Base-by-base conservation (phyloP, 35 echinoderm and acorn worm genomes). In the Acanthaster planci region DNA sequence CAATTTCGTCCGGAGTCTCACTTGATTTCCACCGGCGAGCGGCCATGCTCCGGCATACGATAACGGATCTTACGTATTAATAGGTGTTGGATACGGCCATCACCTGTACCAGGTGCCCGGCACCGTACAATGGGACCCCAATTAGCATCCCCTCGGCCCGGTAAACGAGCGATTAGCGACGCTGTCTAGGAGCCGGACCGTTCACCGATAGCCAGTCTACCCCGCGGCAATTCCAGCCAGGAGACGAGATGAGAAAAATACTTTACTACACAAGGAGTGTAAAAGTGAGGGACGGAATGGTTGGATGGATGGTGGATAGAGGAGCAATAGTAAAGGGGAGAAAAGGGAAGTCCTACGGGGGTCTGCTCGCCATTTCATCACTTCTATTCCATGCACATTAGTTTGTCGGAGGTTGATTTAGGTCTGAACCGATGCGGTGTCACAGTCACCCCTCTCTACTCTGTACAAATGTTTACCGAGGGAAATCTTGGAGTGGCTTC, bases 131-230 rank as follows among this genome's bases (percentile, higher is more conserved):
- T 83, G 44, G 81, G 15, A 30, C 52, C 51, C 56, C 81, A 83
- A 83, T 83, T 83, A 83, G 56, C 81, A 57, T 83, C 34, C 51
- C 27, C 81, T 58, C 38, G 52, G 56, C 81, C 81, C 51, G 51
- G 81, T 83, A 83, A 83, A 58, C 52, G 81, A 57, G 52, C 81
- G 81, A 64, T 83, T 83, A 83, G 54, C 81, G 56, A 22, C 53
- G 81, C 55, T 27, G 37, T 53, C 51, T 57, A 38, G 56, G 53
- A 83, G 81, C 81, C 53, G 27, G 36, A 6, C 26, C 31, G 81
- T 57, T 57, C 81, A 51, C 52, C 35, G 81, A 72, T 72, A 72
- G 64, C 64, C 34, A 26, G 14, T 72, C 64, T 72, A 72, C 64
- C 64, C 64, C 26, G 21, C 64, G 64, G 64, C 64, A 35, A 72